phyloP scores from a whole-genome alignment of 1,140 invertebrate species.

The Stenopsyche tienmushanensis region DNA sequence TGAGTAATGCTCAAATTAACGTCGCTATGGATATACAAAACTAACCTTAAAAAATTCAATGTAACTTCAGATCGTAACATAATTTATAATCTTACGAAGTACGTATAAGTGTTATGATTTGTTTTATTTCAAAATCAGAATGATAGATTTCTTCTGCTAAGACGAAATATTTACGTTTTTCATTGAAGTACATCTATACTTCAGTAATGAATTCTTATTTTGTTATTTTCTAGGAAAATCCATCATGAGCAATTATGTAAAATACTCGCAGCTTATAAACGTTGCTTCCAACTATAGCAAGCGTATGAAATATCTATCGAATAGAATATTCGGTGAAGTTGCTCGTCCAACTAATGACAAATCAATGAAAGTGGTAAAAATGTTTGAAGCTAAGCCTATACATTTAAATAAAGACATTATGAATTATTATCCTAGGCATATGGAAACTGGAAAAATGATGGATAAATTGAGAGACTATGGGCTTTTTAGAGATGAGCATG shows the following conservation, averaged over 20 bases:
- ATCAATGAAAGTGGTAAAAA: constrained; percentile 81
- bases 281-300: constrained; percentile 75
- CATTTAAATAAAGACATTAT: constrained; percentile 73
- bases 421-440: constrained; percentile 84
- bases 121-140: no score
- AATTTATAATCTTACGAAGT: no score
- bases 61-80: no score
- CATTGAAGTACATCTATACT: no score
- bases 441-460: constrained; percentile 74
- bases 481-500: constrained; percentile 84
- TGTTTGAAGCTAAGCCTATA: constrained; percentile 74
- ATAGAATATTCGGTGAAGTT: constrained; percentile 89
- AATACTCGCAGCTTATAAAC: constrained; percentile 71
- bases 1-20: no score
- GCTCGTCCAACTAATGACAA: constrained; percentile 68
- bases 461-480: constrained; percentile 72
- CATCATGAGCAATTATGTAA: constrained; percentile 53
- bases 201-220: no score
- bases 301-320: constrained; percentile 83
- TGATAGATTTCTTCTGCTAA: no score
- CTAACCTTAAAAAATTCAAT: no score
- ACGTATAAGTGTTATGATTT: no score
- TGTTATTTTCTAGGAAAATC: no score
- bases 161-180: no score
- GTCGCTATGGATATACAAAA: no score